Conservation (phyloP, 2,888 invertebrate species). For the Petrolisthes manimaculis region DNA sequence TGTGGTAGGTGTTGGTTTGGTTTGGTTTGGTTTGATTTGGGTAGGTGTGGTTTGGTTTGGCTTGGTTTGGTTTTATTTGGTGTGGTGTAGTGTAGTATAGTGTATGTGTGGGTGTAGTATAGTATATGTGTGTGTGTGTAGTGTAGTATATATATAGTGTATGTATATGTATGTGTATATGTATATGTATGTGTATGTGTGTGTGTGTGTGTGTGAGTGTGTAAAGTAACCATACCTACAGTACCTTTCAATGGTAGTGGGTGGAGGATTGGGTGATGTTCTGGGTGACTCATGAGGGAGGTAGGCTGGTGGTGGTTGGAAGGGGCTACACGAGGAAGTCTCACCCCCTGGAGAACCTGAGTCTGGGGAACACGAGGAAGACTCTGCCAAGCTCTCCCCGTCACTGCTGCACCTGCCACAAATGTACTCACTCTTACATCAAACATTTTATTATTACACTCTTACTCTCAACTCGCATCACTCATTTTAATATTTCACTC, state of each 20-base stretch:
- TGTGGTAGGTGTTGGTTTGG: too few species aligned
- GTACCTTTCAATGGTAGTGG: conserved; percentile 47
- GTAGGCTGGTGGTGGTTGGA: conserved; percentile 44
- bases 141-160: too few species aligned
- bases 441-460: too few species aligned
- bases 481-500: too few species aligned
- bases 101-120: too few species aligned
- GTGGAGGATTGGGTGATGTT: conserved; percentile 75
- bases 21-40: not conserved
- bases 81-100: too few species aligned
- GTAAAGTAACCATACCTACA: conserved; percentile 69
- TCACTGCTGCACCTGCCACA: conserved; percentile 68
- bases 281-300: conserved; percentile 37
- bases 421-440: not conserved
- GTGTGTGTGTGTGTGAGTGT: not conserved
- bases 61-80: not conserved
- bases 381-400: conserved; percentile 93
- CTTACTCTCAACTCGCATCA: too few species aligned
- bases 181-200: not conserved
- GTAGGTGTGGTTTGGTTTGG: not conserved
- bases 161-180: too few species aligned
- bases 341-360: conserved; percentile 70
- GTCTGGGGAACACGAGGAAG: conserved; percentile 92
- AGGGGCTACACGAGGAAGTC: conserved; percentile 54
- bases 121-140: too few species aligned